These are phyloP conservation scores for Vombatus ursinus DNA, from an alignment of 2,113 vertebrate genomes.

Conservation along the genomic window DNA sequence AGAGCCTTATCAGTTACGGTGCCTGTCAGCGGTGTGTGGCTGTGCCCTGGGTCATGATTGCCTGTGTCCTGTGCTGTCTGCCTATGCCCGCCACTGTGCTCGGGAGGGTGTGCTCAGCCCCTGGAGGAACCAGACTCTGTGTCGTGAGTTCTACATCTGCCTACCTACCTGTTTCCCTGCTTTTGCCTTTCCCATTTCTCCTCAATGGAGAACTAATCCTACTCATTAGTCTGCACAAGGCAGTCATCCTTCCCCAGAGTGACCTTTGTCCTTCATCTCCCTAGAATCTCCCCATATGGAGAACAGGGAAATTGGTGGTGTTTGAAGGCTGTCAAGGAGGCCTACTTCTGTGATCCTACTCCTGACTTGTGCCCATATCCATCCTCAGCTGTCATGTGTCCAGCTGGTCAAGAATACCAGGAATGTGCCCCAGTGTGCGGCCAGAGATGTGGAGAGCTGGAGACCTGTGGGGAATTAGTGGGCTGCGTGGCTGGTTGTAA, in stretches of 20 bases:
- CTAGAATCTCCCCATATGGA: background rate
- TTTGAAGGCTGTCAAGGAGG: background rate
- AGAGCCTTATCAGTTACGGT: conserved; percentile 85
- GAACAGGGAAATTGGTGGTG: background rate
- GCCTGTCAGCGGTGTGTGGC: conserved; percentile 86
- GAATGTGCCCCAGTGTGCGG: conserved; percentile 88
- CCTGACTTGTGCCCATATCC: conserved; percentile 21
- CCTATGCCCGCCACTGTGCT: conserved; percentile 88
- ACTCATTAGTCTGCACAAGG: background rate
- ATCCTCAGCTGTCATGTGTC: conserved; percentile 84
- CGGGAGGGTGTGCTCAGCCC: conserved; percentile 81
- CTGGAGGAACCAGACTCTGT: conserved; percentile 92
- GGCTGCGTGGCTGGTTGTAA: conserved; percentile 91
- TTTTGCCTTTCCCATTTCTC: background rate
- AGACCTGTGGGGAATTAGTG: conserved; percentile 60
- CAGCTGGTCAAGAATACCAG: conserved; percentile 88
- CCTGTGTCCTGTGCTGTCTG: conserved; percentile 86
- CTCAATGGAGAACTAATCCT: background rate
- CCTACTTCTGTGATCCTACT: background rate
- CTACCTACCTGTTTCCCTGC: background rate
- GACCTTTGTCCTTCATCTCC: background rate
- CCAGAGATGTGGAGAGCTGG: conserved; percentile 83
- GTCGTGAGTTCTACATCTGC: conserved; percentile 81
- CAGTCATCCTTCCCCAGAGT: background rate
- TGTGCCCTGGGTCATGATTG: conserved; percentile 81